Conservation (phyloP, 2,113 vertebrate genomes). For the Callipepla squamata region DNA sequence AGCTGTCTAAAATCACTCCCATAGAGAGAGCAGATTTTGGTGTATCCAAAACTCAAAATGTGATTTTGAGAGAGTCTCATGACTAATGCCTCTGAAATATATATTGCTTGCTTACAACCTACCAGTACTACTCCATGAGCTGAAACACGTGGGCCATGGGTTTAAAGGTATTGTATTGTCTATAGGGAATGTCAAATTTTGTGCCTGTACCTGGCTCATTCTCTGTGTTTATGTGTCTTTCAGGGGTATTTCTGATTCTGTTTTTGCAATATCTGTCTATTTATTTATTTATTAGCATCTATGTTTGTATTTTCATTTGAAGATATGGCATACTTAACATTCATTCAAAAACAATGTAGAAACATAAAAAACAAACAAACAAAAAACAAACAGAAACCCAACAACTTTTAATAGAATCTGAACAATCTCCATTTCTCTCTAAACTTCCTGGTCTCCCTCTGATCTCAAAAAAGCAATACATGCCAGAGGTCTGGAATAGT, state of each 20-base stretch:
- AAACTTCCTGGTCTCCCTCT: background rate
- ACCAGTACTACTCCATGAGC: background rate
- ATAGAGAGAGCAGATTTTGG: background rate
- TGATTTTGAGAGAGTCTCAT: background rate
- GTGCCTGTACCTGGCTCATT: background rate
- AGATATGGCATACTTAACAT: background rate
- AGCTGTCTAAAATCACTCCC: conserved; percentile 35
- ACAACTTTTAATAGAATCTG: background rate
- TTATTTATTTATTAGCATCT: background rate
- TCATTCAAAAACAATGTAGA: background rate
- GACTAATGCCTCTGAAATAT: background rate
- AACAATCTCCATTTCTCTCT: background rate
- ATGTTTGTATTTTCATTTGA: background rate
- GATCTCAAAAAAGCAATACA: background rate
- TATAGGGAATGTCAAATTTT: background rate
- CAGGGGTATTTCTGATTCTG: background rate
- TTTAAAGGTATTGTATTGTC: background rate
- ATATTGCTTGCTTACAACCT: background rate
- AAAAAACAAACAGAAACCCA: background rate
- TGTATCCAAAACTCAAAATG: background rate
- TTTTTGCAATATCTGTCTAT: background rate
- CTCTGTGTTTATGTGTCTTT: background rate
- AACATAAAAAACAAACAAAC: no score
- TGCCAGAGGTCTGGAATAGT: background rate
- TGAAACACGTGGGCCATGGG: fast-evolving